Evolutionary conservation across 2,113 vertebrate genomes (phyloP), one percentile per base, ranked within the genome.

Genomic region (Ictalurus punctatus): DNA sequence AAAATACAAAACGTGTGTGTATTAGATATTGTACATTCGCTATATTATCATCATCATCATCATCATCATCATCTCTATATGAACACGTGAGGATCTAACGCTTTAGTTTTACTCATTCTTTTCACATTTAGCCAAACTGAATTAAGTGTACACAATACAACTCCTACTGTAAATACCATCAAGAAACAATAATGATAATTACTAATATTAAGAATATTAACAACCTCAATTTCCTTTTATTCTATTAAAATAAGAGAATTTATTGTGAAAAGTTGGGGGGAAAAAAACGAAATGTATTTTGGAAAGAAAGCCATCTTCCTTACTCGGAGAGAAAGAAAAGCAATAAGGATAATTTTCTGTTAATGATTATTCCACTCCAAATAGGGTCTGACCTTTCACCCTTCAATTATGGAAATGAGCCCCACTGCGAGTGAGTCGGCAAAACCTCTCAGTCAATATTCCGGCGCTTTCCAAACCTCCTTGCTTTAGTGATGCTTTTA

Each of bases 331-430:
- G 54, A 82, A 86, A 56, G 54, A 82, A 86, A 90, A 88, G 67
- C 94, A 95, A 94, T 95, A 94, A 94, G 93, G 94, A 93, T 95
- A 94, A 95, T 95, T 95, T 94, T 93, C 92, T 94, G 94, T 93
- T 95, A 95, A 95, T 95, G 95, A 95, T 94, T 95, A 95, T 95
- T 96, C 94, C 93, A 91, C 93, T 92, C 90, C 93, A 94, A 94
- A 95, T 95, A 95, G 95, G 93, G 37, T 91, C 93, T 95, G 95
- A 96, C 95, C 95, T 95, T 95, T 95, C 93, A 94, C 94, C 95
- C 94, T 94, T 92, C 93, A 95, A 95, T 96, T 95, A 96, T 96
- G 95, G 93, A 96, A 95, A 96, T 95, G 87, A 94, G 93, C 88
- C 84, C 83, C 84, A 91, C 92, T 93, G 93, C 95, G 94, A 91